Evolutionary conservation across 2,888 invertebrate species (phyloP), one percentile per base, ranked within the genome.

Genomic region (Acleris holmiana): DNA sequence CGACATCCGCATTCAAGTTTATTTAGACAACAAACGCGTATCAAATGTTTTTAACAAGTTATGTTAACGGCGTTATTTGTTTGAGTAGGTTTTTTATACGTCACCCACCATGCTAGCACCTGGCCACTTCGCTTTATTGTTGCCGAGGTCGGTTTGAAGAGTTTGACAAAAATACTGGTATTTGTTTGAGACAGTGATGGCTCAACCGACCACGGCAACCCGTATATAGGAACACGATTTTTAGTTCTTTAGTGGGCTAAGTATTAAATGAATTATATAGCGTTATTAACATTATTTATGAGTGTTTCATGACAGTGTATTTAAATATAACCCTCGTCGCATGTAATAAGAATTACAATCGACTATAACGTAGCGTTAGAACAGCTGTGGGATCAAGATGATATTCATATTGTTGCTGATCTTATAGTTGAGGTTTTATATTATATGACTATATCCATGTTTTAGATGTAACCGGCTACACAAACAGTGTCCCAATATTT

Each of bases 91-190:
- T 35, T 7, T 6, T 56, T n/a, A 50, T 50, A 71, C 67, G 68
- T 68, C 81, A 76, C 89, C 89, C 89, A 88, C 89, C 90, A 89
- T 85, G 86, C 89, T 78, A 81, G 84, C 88, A 86, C 86, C 89
- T 88, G 90, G 90, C 88, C 89, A 89, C 88, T 75, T 74, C 69
- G 77, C 77, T 81, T 80, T 71, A 66, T 65, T 64, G 54, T 21
- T 54, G 5, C 23, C 54, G 44, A 13, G 40, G 17, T 54, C 54
- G 23, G 41, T 40, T 18, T 19, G 23, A 49, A n/a, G 18, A 15
- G 15, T 17, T 4, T n/a, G 44, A n/a, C 44, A 17, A 44, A 47
- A 19, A 47, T 17, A 47, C 47, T 47, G 47, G 19, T 18, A 17
- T 10, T 4, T 47, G 46, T 46, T 46, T 18, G 7, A 17, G 18